phyloP scores from a whole-genome alignment of 2,888 invertebrate species.

The Callyntrura sp. region DNA sequence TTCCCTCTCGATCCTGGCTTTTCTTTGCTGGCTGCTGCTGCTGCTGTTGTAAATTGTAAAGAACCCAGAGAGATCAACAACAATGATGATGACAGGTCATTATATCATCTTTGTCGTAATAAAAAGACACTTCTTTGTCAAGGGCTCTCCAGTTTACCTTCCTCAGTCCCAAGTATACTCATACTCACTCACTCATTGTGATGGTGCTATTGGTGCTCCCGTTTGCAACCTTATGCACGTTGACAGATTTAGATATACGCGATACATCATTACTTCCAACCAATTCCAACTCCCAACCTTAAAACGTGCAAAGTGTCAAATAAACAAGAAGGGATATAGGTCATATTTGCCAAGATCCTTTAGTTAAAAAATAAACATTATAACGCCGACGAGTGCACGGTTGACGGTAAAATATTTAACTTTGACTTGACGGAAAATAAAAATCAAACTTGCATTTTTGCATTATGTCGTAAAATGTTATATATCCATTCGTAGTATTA shows the following conservation, averaged over 20 bases:
- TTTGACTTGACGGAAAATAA: not conserved
- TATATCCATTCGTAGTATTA: not conserved
- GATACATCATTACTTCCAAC: too few relatives aligned
- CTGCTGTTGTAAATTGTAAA: not conserved
- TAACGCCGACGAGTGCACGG: not conserved
- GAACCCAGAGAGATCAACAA: not conserved
- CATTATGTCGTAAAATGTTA: not conserved
- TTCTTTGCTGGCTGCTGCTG: too few relatives aligned
- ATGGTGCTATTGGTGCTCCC: not conserved
- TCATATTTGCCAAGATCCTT: slow-evolving; percentile 2
- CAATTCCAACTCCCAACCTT: slow-evolving; percentile 37
- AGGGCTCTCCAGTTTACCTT: slow-evolving; percentile 72
- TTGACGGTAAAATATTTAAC: not conserved
- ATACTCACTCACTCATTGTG: too few relatives aligned
- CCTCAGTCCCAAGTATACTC: not conserved
- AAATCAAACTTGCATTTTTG: not conserved
- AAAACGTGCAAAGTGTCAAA: slow-evolving; percentile 42
- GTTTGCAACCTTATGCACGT: slow-evolving; percentile 36
- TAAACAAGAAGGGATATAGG: slow-evolving; percentile 51
- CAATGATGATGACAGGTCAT: not conserved
- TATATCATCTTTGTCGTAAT: not conserved
- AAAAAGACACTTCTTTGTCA: slow-evolving; percentile 54
- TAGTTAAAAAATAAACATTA: slow-evolving; percentile 9
- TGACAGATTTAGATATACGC: slow-evolving; percentile 54
- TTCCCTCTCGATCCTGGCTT: not conserved